Base-by-base conservation (phyloP, 2,888 invertebrate genomes). In the Eubasilissa splendida region DNA sequence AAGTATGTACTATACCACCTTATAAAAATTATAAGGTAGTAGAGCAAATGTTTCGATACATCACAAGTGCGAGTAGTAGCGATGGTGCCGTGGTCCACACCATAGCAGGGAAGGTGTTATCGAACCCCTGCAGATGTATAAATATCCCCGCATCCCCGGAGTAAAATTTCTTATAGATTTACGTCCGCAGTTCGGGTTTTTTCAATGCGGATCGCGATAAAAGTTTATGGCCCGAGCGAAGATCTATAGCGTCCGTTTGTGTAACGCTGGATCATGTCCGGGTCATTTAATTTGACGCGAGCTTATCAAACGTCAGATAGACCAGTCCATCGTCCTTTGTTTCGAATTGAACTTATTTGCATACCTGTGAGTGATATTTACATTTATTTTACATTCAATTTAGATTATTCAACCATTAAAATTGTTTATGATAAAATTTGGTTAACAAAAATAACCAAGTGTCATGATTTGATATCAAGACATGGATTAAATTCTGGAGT, bases 101-200 rank as follows among this genome's bases (percentile, higher is more conserved):
- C 0, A 42, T 2, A 22, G 3, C 7, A 42, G 42, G 42, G 42
- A 42, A 42, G 42, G 63, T 31, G 33, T 31, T 12, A 33, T 12
- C n/a, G 33, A 63, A 33, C 68, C n/a, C 68, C 68, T 14, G 50
- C 50, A n/a, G 10, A 8, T 50, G 33, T 50, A 68, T 68, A 68
- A 68, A 52, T 50, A 58, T n/a, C 50, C 12, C 52, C 42, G 50
- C 14, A 50, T 68, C 52, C 66, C 66, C 4, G 14, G 66, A 42
- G 52, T 68, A n/a, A 68, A 68, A 68, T 68, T 68, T 68, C 68
- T 52, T 10, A 68, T 14, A 68, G 68, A 68, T 68, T 68, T 42
- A 68, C 52, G 33, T 50, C 52, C 68, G 50, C 52, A n/a, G 68
- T 68, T 50, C 68, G 4, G 68, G n/a, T 58, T 66, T 66, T 68